Conservation (phyloP, 2,113 vertebrate species). For the Galeopterus variegatus region DNA sequence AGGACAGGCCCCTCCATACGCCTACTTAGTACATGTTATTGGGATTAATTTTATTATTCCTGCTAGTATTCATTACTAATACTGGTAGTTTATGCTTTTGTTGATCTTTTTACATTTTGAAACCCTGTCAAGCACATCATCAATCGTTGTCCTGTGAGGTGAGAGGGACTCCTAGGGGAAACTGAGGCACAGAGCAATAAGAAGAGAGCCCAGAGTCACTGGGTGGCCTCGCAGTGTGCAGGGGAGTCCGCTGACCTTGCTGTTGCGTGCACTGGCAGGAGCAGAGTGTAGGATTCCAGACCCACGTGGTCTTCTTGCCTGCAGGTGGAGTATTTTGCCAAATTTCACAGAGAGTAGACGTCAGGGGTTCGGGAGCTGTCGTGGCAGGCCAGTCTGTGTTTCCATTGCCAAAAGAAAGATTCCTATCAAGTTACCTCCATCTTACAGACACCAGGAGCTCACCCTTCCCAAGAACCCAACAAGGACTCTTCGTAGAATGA, state of each 20-base stretch:
- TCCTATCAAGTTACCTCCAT: accelerated
- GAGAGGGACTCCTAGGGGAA: neutral
- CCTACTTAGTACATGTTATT: neutral
- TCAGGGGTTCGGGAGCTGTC: neutral
- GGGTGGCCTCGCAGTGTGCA: accelerated
- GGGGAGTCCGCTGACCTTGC: too few relatives aligned
- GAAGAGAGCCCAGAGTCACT: accelerated
- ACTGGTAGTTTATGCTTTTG: accelerated
- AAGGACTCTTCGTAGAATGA: neutral
- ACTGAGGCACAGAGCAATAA: neutral
- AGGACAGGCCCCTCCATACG: too few relatives aligned
- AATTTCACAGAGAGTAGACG: accelerated
- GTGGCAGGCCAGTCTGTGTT: neutral
- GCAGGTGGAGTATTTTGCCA: neutral
- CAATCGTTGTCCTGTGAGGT: neutral
- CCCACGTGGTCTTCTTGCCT: neutral
- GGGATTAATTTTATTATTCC: neutral
- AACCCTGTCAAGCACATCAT: neutral
- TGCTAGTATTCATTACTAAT: too few relatives aligned
- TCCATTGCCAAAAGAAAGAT: neutral
- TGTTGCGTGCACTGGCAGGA: accelerated
- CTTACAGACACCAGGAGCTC: accelerated
- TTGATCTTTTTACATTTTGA: neutral
- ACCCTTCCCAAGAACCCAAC: neutral
- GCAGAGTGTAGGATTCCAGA: too few relatives aligned